phyloP scores from a whole-genome alignment of 2,113 vertebrate genomes.

The Sphaerodactylus townsendi region DNA sequence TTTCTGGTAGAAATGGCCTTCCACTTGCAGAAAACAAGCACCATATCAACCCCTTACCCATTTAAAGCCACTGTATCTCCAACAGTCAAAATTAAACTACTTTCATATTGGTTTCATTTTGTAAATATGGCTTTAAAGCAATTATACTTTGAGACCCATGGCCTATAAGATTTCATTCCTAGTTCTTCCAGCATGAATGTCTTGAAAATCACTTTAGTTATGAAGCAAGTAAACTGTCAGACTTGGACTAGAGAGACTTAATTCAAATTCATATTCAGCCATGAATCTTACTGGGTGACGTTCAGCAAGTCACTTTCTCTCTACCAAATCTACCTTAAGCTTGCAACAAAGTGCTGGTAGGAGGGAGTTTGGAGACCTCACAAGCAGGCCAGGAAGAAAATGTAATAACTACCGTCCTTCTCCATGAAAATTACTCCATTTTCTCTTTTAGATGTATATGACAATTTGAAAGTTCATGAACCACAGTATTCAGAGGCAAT shows the following conservation, averaged over 20 bases:
- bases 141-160: background rate
- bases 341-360: background rate
- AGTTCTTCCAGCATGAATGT: background rate
- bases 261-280: background rate
- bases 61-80: background rate
- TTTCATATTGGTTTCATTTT: background rate
- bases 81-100: background rate
- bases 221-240: no score
- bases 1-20: background rate
- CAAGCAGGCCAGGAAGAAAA: background rate
- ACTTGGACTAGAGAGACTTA: background rate
- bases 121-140: background rate
- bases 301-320: background rate
- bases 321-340: background rate
- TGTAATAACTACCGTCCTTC: background rate
- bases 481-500: background rate
- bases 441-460: background rate
- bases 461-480: no score
- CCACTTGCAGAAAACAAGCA: no score
- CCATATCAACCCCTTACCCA: no score
- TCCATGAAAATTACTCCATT: background rate
- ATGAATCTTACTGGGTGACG: background rate
- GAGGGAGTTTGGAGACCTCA: no score
- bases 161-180: background rate
- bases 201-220: background rate